phyloP scores from a whole-genome alignment of 2,888 invertebrate genomes.

The Leuctra nigra region DNA sequence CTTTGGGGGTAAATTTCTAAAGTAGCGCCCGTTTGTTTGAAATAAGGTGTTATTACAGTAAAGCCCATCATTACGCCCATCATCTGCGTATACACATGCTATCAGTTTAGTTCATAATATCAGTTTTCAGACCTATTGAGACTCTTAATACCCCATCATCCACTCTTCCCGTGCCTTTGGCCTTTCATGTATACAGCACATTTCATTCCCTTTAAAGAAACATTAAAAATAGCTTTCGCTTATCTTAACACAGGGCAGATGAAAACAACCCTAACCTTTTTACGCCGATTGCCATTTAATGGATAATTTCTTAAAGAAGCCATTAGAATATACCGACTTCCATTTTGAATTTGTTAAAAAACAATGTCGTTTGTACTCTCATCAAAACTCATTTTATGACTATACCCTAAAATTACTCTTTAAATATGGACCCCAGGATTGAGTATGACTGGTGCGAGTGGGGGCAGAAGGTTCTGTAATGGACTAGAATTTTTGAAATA shows the following conservation, averaged over 20 bases:
- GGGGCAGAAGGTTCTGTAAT: neutral
- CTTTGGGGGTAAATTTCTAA: slow-evolving; percentile 17
- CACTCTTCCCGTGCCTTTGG: neutral
- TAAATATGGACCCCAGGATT: slow-evolving; percentile 2
- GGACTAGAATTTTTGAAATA: neutral
- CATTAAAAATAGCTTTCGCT: too few relatives aligned
- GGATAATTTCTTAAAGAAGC: too few relatives aligned
- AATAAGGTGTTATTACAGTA: slow-evolving; percentile 14
- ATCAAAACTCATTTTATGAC: slow-evolving; percentile 9
- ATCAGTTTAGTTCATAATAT: neutral
- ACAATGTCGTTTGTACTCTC: neutral
- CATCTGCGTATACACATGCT: neutral
- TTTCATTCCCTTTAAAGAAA: too few relatives aligned
- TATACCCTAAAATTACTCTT: neutral
- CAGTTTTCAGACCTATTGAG: slow-evolving; percentile 4
- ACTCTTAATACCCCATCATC: neutral
- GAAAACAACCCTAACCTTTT: too few relatives aligned
- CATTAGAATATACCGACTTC: too few relatives aligned
- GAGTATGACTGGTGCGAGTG: neutral
- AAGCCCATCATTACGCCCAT: slow-evolving; percentile 7
- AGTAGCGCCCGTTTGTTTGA: slow-evolving; percentile 11
- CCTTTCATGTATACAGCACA: too few relatives aligned
- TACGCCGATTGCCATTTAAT: too few relatives aligned
- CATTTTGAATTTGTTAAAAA: neutral
- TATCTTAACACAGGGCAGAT: too few relatives aligned